These are phyloP conservation scores for Orchesella cincta DNA, from an alignment of 1,140 invertebrate genomes.

Conservation along the genomic window DNA sequence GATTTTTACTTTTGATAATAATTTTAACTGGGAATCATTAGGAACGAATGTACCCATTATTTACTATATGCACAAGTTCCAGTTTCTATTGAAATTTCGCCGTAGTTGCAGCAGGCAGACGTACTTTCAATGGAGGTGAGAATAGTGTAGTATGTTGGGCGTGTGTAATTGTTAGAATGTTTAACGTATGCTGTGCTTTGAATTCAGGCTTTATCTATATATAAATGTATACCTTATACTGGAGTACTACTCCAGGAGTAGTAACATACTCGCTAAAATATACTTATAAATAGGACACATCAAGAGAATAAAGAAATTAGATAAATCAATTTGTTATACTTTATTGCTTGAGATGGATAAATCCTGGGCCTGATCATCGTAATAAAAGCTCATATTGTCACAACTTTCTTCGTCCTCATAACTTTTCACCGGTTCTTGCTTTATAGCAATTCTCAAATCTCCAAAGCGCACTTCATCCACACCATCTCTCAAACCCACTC, in stretches of 20 bases:
- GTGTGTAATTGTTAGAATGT: too few species aligned
- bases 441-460: not conserved
- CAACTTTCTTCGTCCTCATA: not conserved
- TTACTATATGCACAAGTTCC: too few species aligned
- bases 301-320: not conserved
- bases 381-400: slow-evolving; percentile 8
- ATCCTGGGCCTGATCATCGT: not conserved
- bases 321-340: not conserved
- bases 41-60: too few species aligned
- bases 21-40: too few species aligned
- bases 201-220: not conserved
- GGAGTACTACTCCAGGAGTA: too few species aligned
- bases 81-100: too few species aligned
- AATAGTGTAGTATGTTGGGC: too few species aligned
- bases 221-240: not conserved
- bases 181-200: not conserved
- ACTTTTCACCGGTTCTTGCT: not conserved
- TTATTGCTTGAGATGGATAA: slow-evolving; percentile 5
- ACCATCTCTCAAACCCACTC: not conserved
- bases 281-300: not conserved
- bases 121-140: too few species aligned
- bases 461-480: slow-evolving; percentile 5
- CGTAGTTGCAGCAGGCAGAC: too few species aligned
- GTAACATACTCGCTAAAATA: too few species aligned
- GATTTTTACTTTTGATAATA: too few species aligned